These are phyloP conservation scores for Drosophila ambigua DNA, from an alignment of 1,140 invertebrate species.

Conservation along the genomic window DNA sequence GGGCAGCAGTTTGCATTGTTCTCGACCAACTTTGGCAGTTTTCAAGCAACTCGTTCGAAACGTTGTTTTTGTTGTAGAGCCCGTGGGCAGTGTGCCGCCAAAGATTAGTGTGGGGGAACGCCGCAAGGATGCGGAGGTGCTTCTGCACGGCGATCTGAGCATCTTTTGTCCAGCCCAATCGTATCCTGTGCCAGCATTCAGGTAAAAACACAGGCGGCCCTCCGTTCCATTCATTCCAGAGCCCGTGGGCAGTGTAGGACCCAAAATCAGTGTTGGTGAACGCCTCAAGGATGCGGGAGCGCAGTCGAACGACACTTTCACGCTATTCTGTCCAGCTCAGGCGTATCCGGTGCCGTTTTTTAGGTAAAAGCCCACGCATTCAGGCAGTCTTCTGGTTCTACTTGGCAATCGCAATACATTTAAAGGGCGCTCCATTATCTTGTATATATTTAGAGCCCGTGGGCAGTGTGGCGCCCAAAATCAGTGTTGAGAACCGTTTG, in stretches of 20 bases:
- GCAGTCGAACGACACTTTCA: slow-evolving; percentile 77
- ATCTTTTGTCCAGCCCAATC: slow-evolving; percentile 87
- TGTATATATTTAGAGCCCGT: slow-evolving; percentile 79
- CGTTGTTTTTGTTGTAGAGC: slow-evolving; percentile 85
- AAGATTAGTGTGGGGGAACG: slow-evolving; percentile 87
- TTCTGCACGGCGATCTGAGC: slow-evolving; percentile 45
- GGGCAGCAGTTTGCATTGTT: slow-evolving; percentile 18
- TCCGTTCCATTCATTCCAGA: slow-evolving; percentile 84
- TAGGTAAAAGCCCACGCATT: slow-evolving; percentile 85
- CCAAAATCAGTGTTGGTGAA: slow-evolving; percentile 87
- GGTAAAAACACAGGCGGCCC: slow-evolving; percentile 84
- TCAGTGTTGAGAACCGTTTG: slow-evolving; percentile 85
- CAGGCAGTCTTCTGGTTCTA: slow-evolving; percentile 40
- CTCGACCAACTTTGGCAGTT: slow-evolving; percentile 49
- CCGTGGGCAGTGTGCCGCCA: slow-evolving; percentile 88
- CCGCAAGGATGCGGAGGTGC: slow-evolving; percentile 84
- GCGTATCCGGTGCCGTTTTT: slow-evolving; percentile 88
- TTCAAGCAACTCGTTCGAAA: slow-evolving; percentile 38
- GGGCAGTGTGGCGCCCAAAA: slow-evolving; percentile 84
- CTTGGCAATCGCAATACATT: slow-evolving; percentile 5
- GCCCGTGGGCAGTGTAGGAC: slow-evolving; percentile 88
- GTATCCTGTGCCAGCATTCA: slow-evolving; percentile 88
- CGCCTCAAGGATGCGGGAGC: slow-evolving; percentile 86
- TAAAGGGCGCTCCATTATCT: not conserved
- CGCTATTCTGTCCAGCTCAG: slow-evolving; percentile 86